Evolutionary conservation across 2,888 invertebrate genomes (phyloP).

Genomic region (Rapana venosa): DNA sequence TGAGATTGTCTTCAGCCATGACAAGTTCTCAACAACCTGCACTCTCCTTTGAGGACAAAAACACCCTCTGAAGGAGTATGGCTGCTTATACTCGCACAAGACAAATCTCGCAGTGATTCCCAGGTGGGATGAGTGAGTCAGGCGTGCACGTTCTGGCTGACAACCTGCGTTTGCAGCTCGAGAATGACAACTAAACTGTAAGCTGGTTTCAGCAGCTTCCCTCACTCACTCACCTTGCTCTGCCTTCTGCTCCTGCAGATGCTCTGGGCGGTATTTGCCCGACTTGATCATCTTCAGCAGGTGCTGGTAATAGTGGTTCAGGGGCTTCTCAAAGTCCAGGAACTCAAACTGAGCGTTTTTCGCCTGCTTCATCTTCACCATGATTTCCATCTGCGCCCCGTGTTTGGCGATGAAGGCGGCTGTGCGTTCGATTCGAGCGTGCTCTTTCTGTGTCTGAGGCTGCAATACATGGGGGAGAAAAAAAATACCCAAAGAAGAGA

Average conservation of each 20-base stretch:
- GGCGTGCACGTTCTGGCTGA: too few species aligned
- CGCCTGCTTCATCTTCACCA: conserved; percentile 97
- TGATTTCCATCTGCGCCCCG: conserved; percentile 98
- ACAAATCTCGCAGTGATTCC: too few species aligned
- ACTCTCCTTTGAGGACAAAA: too few species aligned
- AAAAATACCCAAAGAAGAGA: neutral
- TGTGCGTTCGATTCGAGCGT: conserved; percentile 95
- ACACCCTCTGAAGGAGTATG: too few species aligned
- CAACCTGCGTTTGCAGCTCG: too few species aligned
- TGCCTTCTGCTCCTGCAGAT: conserved; percentile 48
- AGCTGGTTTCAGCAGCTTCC: neutral
- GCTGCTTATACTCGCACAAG: too few species aligned
- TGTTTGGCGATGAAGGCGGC: conserved; percentile 84
- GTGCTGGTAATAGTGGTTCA: conserved; percentile 94
- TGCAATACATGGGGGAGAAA: conserved; percentile 79
- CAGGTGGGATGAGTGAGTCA: too few species aligned
- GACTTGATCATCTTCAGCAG: conserved; percentile 75
- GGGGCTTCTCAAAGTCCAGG: conserved; percentile 88
- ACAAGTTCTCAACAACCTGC: too few species aligned
- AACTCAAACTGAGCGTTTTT: conserved; percentile 96
- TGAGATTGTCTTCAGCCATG: too few species aligned
- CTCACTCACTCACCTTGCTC: neutral
- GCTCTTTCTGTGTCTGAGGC: conserved; percentile 92
- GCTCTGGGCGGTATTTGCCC: conserved; percentile 71
- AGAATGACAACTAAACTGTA: too few species aligned